Base-by-base conservation (phyloP, 2,888 invertebrate species). In the Pachliopta kotzebuea region DNA sequence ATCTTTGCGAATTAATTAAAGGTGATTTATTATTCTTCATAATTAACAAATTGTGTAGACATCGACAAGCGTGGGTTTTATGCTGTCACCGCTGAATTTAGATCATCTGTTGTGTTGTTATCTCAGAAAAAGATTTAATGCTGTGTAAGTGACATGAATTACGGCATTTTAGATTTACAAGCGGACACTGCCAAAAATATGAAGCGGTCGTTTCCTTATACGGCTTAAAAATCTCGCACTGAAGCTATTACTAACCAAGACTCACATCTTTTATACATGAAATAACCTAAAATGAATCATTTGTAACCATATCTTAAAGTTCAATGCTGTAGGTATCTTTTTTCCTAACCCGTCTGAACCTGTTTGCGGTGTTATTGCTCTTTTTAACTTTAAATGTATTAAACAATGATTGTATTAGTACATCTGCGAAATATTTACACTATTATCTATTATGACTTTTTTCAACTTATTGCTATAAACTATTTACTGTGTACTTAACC, bases 161-260 rank as follows among this genome's bases (percentile, higher is more conserved):
- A 64, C 54, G 58, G 63, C 60, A 70, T 68, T 62, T 72, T 68
- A 69, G 62, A 67, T 70, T 69, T 70, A 69, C 75, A 81, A 82
- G 84, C 83, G 86, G 88, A 87, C 88, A 87, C 86, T 88, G 85
- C 87, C 90, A 88, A 91, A 90, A 88, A 80, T 77, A 79, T 81
- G 76, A 86, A 82, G 83, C 82, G 74, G 90, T 81, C 79, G 78
- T 85, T 84, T 83, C 90, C 90, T 84, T 88, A 83, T 87, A 86
- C 79, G 89, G 90, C 71, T 74, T 81, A 84, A 87, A 88, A 65
- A 85, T 83, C 83, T 80, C 74, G 71, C 76, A 81, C 78, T 79
- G 78, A 77, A 78, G 75, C 81, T 79, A 78, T 52, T 56, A 52
- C 74, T 72, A 76, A 71, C 74, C 70, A 71, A 75, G 58, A 54